These are phyloP conservation scores for Leucoptera coffeella DNA, from an alignment of 2,888 invertebrate genomes.

Conservation along the genomic window DNA sequence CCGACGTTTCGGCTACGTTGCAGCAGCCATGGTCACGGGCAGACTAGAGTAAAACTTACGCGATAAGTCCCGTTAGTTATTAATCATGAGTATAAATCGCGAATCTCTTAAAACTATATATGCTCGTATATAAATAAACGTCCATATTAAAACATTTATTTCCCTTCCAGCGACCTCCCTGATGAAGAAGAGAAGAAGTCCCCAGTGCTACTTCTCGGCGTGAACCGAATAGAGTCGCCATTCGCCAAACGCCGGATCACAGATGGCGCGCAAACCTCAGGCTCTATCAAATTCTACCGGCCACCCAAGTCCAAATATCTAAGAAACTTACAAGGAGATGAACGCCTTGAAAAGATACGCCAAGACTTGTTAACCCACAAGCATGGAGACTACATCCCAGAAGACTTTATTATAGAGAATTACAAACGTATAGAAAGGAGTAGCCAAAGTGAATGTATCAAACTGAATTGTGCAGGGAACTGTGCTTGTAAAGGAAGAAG, in stretches of 20 bases:
- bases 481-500: slow-evolving; percentile 36
- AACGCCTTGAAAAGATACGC: slow-evolving; percentile 36
- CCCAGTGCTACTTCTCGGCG: slow-evolving; percentile 54
- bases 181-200: slow-evolving; percentile 55
- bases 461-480: slow-evolving; percentile 28
- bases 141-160: too few relatives aligned
- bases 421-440: slow-evolving; percentile 15
- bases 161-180: slow-evolving; percentile 58
- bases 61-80: too few relatives aligned
- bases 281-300: slow-evolving; percentile 36
- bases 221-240: slow-evolving; percentile 50
- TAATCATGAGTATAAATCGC: too few relatives aligned
- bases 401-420: slow-evolving; percentile 10
- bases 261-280: slow-evolving; percentile 23
- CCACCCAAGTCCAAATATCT: slow-evolving; percentile 42
- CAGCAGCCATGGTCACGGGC: too few relatives aligned
- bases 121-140: too few relatives aligned
- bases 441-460: slow-evolving; percentile 14
- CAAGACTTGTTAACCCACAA: slow-evolving; percentile 38
- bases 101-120: too few relatives aligned
- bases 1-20: too few relatives aligned
- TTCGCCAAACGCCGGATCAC: slow-evolving; percentile 31
- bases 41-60: too few relatives aligned
- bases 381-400: slow-evolving; percentile 36
- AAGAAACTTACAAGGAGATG: slow-evolving; percentile 37